Evolutionary conservation across 2,888 invertebrate species (phyloP), one percentile per base, ranked within the genome.

Genomic region (Drosophila atroscutellata): DNA sequence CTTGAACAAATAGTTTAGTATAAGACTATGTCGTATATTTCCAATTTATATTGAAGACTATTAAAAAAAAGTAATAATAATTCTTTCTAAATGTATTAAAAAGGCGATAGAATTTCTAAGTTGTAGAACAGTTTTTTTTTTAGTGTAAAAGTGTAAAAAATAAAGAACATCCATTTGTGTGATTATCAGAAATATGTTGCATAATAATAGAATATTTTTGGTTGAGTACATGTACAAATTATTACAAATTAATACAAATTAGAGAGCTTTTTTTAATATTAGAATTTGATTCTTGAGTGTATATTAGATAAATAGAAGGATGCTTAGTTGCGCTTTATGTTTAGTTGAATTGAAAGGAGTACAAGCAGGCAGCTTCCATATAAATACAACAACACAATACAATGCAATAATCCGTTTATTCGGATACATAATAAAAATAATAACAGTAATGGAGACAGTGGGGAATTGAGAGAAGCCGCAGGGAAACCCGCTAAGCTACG

Each of bases 331-430:
- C 15, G 8, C 8, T 15, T 24, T 45, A 8, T 24, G 45, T 24
- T 45, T 15, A 45, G 24, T 26, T 45, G 8, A 45, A 45, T 45
- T 45, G 15, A 45, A 24, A 45, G 45, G 24, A 45, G 45, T 45
- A 2, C 20, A 7, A 45, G 20, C 7, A 39, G 39, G 1, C n/a
- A 20, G 39, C 11, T 39, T 20, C 5, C 39, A 39, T 39, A 20
- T 6, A 11, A 20, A 20, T 42, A 20, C 42, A 42, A 20, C 11
- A 42, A 34, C 1, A 13, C 34, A n/a, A n/a, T 13, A 58, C 42
- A 62, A 62, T 37, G 45, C 3, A 45, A 55, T 86, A 89, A 84
- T 89, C 86, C 68, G 78, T 78, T 78, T 86, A 75, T 66, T 63
- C 49, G 63, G 39, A 72, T 26, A 45, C 15, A 45, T 45, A 45